phyloP scores from a whole-genome alignment of 2,113 vertebrate species.

The Ceratotherium simum region DNA sequence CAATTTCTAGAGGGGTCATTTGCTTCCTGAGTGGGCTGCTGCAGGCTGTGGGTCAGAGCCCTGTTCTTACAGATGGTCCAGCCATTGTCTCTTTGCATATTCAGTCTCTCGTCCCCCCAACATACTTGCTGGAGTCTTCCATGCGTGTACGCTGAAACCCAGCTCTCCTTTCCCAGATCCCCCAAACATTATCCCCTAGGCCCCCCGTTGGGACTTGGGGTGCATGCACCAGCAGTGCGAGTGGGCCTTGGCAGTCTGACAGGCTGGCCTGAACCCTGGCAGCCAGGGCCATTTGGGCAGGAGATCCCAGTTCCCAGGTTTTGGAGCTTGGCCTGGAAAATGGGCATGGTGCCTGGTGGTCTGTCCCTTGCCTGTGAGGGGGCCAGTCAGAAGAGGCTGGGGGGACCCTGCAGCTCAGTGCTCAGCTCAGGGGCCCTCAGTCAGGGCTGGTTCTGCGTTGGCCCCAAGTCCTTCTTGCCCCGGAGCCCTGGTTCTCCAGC shows the following conservation, averaged over 20 bases:
- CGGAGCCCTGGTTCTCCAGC: not conserved
- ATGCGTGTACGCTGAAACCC: rapidly evolving
- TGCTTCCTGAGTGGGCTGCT: rapidly evolving
- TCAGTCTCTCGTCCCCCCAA: not conserved
- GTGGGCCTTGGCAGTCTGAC: not conserved
- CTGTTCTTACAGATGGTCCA: too few relatives aligned
- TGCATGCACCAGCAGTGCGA: not conserved
- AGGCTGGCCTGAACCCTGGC: rapidly evolving
- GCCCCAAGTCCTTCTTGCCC: not conserved
- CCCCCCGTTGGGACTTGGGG: not conserved
- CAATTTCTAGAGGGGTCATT: not conserved
- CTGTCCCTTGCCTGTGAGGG: too few relatives aligned
- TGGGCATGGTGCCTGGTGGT: not conserved
- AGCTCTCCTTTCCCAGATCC: not conserved
- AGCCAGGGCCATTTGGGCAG: not conserved
- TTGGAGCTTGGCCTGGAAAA: rapidly evolving
- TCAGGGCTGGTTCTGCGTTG: rapidly evolving
- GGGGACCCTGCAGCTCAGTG: rapidly evolving
- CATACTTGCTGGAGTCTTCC: not conserved
- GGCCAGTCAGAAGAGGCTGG: rapidly evolving
- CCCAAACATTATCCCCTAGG: not conserved
- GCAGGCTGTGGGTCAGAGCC: not conserved
- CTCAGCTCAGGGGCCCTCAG: not conserved
- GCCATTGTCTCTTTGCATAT: rapidly evolving
- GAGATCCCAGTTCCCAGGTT: not conserved